A percentile compares a stretch with the other conserved stretches of the same genome.
Conservation (phyloP, 1,140 invertebrate species). For the Anagrus nilaparvatae region DNA sequence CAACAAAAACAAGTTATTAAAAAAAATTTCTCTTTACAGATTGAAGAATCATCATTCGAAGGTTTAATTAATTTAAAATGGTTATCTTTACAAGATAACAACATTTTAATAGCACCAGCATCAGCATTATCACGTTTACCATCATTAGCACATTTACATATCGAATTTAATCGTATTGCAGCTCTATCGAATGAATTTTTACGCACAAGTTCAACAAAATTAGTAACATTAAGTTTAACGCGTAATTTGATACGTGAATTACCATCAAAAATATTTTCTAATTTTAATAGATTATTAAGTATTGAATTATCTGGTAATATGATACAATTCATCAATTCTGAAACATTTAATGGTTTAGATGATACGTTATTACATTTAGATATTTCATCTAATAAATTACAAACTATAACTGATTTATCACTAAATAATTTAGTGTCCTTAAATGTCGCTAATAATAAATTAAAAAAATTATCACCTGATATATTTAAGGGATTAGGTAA, state of each 20-base stretch:
- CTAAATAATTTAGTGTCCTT: constrained; percentile 56
- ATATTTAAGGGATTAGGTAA: constrained; percentile 59
- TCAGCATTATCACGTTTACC: constrained; percentile 64
- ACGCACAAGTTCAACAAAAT: constrained; percentile 44
- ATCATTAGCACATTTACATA: constrained; percentile 58
- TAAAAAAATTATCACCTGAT: constrained; percentile 56
- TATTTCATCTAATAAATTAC: constrained; percentile 66
- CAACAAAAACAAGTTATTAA: not conserved
- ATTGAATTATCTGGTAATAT: constrained; percentile 73
- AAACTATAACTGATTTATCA: constrained; percentile 52
- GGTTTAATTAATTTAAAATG: constrained; percentile 66
- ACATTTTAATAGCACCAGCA: constrained; percentile 72
- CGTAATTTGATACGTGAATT: constrained; percentile 81
- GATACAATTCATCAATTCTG: constrained; percentile 56
- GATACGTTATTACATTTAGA: constrained; percentile 60
- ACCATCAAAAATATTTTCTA: constrained; percentile 64
- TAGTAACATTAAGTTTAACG: constrained; percentile 59
- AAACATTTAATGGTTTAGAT: constrained; percentile 67
- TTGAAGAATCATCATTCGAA: constrained; percentile 77
- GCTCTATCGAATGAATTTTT: constrained; percentile 72
- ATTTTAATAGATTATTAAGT: constrained; percentile 61
- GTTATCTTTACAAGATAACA: constrained; percentile 77
- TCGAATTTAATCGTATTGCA: constrained; percentile 81
- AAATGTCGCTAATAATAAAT: constrained; percentile 68
- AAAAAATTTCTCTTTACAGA: constrained; percentile 43